Base-by-base conservation (phyloP, 2,113 vertebrate species). In the Mobula birostris region DNA sequence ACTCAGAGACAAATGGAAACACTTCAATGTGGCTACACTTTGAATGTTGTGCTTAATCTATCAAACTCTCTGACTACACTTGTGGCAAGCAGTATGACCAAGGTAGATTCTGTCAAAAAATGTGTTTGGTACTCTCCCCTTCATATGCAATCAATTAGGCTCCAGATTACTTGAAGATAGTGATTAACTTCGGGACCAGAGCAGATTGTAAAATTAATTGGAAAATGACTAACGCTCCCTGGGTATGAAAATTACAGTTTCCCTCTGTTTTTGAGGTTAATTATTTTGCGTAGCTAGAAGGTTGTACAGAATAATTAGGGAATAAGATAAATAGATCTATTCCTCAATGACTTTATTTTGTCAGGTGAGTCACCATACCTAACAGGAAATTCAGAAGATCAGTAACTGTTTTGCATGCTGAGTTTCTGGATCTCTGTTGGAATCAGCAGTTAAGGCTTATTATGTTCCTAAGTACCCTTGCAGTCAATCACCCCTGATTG, bases 171-270 rank as follows among this genome's bases (percentile, higher is more conserved):
- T 61, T 56, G 21, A 24, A 70, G 63, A 92, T 92, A 92, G 70
- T 92, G 88, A 70, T 70, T 92, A 92, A 40, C 66, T 92, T 21
- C 21, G 7, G 88, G 63, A n/a, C 32, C n/a, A 32, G 68, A 15
- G 88, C 66, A 36, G 61, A 68, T 36, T 91, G 66, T 91, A 70
- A 91, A 91, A 91, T 91, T 68, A 91, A 91, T 91, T 91, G 88
- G 66, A 32, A 36, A 68, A 91, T 19, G 63, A 36, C 87, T 56
- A 40, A 40, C 36, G 88, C 88, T 91, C 88, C 36, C 19, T 36
- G 17, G 88, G 15, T 91, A 91, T 70, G 63, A 70, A 91, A 91
- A 70, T 40, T 9, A 70, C 36, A 58, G 68, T 91, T 91, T 91
- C 88, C 85, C 88, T 40, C n/a, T 17, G 63, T 32, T 48, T 91